These are phyloP conservation scores for Jordanella pulchra DNA, from an alignment of 2,797 vertebrate genomes.

Conservation along the genomic window DNA sequence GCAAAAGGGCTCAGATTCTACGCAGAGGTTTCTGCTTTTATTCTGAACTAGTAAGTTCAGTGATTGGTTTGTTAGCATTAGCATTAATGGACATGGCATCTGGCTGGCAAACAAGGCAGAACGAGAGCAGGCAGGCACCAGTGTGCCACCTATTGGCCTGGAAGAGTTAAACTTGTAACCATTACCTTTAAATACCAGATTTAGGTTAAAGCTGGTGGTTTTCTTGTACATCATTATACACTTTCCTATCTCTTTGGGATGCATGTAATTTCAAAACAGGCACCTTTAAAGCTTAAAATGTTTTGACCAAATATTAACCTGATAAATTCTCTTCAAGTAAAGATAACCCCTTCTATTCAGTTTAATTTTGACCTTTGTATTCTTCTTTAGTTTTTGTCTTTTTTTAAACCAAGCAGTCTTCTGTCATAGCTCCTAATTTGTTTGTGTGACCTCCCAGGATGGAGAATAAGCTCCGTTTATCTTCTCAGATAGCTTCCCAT, in stretches of 20 bases:
- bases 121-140: too few species aligned
- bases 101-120: too few species aligned
- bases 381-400: conserved; percentile 26
- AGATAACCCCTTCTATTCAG: neutral
- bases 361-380: neutral
- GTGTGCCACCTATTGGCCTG: too few species aligned
- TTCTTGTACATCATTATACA: neutral
- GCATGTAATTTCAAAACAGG: neutral
- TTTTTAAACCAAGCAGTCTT: conserved; percentile 17
- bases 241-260: neutral
- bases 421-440: conserved; percentile 40
- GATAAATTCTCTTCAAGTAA: conserved; percentile 8
- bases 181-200: neutral
- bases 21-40: too few species aligned
- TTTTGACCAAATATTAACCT: too few species aligned
- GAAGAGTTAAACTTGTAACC: too few species aligned
- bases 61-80: too few species aligned
- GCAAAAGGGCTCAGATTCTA: too few species aligned
- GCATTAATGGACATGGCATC: too few species aligned
- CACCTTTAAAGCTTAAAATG: neutral
- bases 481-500: conserved; percentile 31
- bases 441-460: conserved; percentile 42
- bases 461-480: conserved; percentile 25
- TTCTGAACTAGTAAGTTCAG: too few species aligned
- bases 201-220: neutral